Evolutionary conservation across 2,888 invertebrate genomes (phyloP).

Genomic region (Cataglyphis albicans): DNA sequence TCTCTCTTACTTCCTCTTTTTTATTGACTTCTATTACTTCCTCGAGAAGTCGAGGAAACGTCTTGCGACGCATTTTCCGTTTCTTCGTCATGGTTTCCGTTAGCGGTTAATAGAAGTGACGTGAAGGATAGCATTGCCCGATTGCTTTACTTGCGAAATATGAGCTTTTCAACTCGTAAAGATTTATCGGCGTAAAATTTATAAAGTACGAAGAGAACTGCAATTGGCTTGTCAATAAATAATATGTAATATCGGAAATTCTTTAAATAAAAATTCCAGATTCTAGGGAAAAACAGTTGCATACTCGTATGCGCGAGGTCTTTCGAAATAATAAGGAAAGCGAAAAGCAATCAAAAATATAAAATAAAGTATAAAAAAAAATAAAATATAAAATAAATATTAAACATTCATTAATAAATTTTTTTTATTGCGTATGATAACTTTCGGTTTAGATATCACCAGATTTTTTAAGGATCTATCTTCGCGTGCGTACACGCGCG

Average conservation of each 20-base stretch:
- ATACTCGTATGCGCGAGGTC: neutral
- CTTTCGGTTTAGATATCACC: conserved; percentile 3
- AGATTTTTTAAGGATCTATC: conserved; percentile 6
- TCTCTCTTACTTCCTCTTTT: conserved; percentile 40
- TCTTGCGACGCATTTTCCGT: conserved; percentile 51
- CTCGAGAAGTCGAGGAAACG: conserved; percentile 55
- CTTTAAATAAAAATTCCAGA: neutral
- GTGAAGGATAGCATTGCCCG: conserved; percentile 28
- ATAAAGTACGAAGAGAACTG: neutral
- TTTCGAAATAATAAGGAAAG: neutral
- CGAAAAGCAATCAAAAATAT: neutral
- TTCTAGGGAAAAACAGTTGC: neutral
- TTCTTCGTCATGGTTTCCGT: conserved; percentile 30
- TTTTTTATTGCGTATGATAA: neutral
- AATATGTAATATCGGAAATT: conserved; percentile 10
- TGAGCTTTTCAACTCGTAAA: conserved; percentile 19
- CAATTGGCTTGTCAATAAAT: neutral
- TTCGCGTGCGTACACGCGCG: conserved; percentile 47
- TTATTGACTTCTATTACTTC: conserved; percentile 59
- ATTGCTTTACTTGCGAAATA: conserved; percentile 25
- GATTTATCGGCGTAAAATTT: conserved; percentile 10
- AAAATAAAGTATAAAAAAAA: neutral
- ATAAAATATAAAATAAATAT: neutral
- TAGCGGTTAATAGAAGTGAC: conserved; percentile 45
- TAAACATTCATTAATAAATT: neutral